Base-by-base conservation (phyloP, 2,797 vertebrate genomes). In the Neosalanx taihuensis region DNA sequence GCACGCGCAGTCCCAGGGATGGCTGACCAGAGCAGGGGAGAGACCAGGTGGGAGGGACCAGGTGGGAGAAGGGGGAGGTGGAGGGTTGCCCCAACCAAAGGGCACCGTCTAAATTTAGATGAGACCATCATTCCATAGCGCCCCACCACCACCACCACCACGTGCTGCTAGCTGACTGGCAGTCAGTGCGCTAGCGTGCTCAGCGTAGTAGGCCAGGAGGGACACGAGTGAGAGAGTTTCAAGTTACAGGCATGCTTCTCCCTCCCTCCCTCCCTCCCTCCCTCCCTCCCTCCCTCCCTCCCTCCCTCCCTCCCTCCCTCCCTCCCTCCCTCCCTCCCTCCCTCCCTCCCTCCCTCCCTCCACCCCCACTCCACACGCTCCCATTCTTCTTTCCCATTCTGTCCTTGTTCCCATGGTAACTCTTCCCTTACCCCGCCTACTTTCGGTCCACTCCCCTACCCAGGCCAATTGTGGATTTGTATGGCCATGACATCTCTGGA, bases 71-170 rank as follows among this genome's bases (percentile, higher is more conserved):
- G 15, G 23, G 60, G 69, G 31, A 37, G 41, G 58, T 41, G 46
- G 49, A 72, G 76, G 74, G 37, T 64, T 76, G 72, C 60, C 69
- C 69, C 67, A 76, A 72, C 62, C 26, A 72, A 70, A 64, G 75
- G 72, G 68, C 73, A 51, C 29, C 59, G 35, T 46, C 76, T 89
- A 88, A 88, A 86, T 88, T 81, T 91, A 91, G 88, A 70, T 56
- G 67, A 23, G 57, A 35, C 23, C 30, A 35, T 67, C 64, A 49
- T 64, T 46, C n/a, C 66, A 15, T 9, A 12, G 53, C 49, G 9
- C 12, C 23, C 59, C 58, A 60, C 20, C 29, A 23, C 59, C 23
- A 23, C 6, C 17, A 4, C 59, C 59, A 61, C 6, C 57, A 10
- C 20, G 20, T 13, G 12, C 20, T 30, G 59, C 59, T 61, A 13